Evolutionary conservation across 2,113 vertebrate genomes (phyloP), one percentile per base, ranked within the genome.

Genomic region (Sinocyclocheilus rhinocerous): DNA sequence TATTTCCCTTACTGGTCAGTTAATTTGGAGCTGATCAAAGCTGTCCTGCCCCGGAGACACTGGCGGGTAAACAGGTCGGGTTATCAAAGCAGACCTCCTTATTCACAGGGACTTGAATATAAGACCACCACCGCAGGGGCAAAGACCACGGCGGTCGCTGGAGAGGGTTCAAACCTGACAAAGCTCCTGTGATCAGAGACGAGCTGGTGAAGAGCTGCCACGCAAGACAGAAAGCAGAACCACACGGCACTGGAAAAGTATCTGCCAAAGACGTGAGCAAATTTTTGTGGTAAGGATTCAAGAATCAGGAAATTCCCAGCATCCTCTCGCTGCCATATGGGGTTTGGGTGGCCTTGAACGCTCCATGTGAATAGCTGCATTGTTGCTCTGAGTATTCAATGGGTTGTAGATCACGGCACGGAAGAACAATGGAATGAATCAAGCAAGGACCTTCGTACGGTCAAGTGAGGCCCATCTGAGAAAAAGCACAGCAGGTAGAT

Each of bases 1-100:
- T 95, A 94, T 95, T 94, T 95, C 92, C 93, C 87, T 94, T 91
- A 93, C 91, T 94, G 91, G 77, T 92, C 92, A 92, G 92, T 94
- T 94, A 90, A 94, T 94, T 91, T 93, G 91, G 90, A 90, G 91
- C 91, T 91, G 93, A 93, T 94, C 90, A 90, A 92, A 93, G 94
- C 86, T 73, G 87, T 36, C 90, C 90, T 90, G 91, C 92, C 92
- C 91, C 89, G 88, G 90, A 93, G 92, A 93, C 91, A 89, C 81
- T 84, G 83, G 90, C 90, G 67, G 48, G 93, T 94, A 94, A 94
- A 95, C 94, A 94, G 93, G 91, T 89, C 82, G 76, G 89, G 91
- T 90, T 94, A 94, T 95, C 94, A 95, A 95, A 95, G 94, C 89
- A 72, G 90, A 91, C 84, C 91, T 91, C 83, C 87, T 85, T 86